These are phyloP conservation scores for Notiomystis cincta DNA, from an alignment of 2,113 vertebrate genomes.

Conservation along the genomic window DNA sequence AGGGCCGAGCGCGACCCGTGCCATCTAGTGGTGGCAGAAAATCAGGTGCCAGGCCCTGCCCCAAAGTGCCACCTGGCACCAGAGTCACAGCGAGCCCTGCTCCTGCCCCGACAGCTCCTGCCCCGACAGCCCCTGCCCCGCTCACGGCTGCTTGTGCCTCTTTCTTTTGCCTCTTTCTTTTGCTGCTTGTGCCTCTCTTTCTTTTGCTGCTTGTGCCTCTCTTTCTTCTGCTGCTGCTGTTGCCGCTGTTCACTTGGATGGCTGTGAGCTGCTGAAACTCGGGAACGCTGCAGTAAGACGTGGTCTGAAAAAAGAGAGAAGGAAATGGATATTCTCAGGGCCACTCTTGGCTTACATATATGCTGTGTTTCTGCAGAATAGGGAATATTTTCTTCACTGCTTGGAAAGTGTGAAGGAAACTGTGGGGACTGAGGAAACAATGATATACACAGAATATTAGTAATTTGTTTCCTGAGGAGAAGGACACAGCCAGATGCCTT, in stretches of 20 bases:
- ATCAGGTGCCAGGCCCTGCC: not conserved
- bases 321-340: not conserved
- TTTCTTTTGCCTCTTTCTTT: not conserved
- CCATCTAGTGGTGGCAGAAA: slow-evolving; percentile 48
- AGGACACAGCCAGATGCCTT: not conserved
- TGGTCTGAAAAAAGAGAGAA: not conserved
- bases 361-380: not conserved
- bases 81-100: not conserved
- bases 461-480: not conserved
- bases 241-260: not conserved
- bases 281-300: not conserved
- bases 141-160: not conserved
- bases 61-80: not conserved
- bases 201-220: no score
- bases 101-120: not conserved
- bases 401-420: not conserved
- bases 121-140: not conserved
- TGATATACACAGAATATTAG: not conserved
- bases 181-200: not conserved
- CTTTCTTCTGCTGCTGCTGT: not conserved
- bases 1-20: not conserved
- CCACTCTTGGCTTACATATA: not conserved
- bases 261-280: not conserved
- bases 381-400: not conserved
- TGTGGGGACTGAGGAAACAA: not conserved